Conservation (phyloP, 2,797 vertebrate genomes). For the Ctenopoma multispine region DNA sequence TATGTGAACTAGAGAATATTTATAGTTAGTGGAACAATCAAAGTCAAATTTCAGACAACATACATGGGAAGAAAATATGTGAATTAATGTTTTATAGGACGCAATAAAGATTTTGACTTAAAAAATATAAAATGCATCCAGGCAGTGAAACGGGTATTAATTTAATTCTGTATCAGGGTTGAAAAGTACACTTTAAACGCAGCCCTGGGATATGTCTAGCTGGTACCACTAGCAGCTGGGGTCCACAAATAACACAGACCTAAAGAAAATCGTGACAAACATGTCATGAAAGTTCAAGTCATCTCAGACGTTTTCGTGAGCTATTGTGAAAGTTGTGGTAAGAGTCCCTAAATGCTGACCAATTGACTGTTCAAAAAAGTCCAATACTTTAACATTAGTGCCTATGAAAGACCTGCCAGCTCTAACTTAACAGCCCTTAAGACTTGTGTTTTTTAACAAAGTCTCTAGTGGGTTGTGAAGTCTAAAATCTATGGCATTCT, state of each 20-base stretch:
- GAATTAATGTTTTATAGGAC: background rate
- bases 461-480: background rate
- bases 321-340: background rate
- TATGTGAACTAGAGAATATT: too few relatives aligned
- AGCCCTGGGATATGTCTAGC: background rate
- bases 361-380: too few relatives aligned
- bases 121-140: background rate
- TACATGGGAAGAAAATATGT: too few relatives aligned
- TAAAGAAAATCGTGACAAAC: background rate
- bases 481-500: background rate
- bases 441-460: background rate
- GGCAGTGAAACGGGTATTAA: background rate
- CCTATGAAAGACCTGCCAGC: too few relatives aligned
- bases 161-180: background rate
- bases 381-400: background rate
- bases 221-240: background rate
- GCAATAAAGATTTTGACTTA: background rate
- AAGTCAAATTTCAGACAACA: too few relatives aligned
- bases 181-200: constrained; percentile 11
- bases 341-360: background rate
- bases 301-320: background rate
- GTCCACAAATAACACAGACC: background rate
- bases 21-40: too few relatives aligned
- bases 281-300: background rate
- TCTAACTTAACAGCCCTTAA: background rate